These are phyloP conservation scores for Erebia palarica DNA, from an alignment of 2,888 invertebrate genomes.

Conservation along the genomic window DNA sequence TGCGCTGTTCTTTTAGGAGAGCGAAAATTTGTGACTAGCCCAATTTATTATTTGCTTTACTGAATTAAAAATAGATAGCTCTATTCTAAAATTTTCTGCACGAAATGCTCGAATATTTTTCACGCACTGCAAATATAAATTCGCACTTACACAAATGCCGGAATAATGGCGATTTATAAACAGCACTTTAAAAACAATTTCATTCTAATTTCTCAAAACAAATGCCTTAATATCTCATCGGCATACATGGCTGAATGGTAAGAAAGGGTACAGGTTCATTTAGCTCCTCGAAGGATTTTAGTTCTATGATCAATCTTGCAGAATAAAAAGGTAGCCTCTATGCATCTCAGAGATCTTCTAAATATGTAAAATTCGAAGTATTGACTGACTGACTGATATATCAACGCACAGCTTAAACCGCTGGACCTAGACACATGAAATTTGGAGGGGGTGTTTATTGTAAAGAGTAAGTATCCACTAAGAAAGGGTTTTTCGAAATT, in stretches of 20 bases:
- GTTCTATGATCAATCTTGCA: too few species aligned
- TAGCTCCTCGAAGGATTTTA: not conserved
- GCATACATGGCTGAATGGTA: too few species aligned
- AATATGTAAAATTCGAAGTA: too few species aligned
- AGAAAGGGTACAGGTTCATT: too few species aligned
- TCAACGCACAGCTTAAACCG: too few species aligned
- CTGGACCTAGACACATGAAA: too few species aligned
- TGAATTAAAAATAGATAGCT: slow-evolving; percentile 5
- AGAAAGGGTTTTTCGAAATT: too few species aligned
- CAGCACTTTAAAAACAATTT: not conserved
- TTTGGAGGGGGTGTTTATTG: too few species aligned
- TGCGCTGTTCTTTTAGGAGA: not conserved
- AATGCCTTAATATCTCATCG: not conserved
- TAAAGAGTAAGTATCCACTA: too few species aligned
- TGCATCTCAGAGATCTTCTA: too few species aligned
- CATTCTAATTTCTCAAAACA: not conserved
- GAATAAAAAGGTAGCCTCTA: too few species aligned
- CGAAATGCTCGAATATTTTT: not conserved
- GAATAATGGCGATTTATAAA: not conserved
- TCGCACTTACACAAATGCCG: slow-evolving; percentile 1
- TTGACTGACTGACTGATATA: too few species aligned
- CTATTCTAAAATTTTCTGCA: not conserved
- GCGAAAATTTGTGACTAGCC: not conserved
- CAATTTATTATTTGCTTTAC: not conserved
- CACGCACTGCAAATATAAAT: not conserved